phyloP scores from a whole-genome alignment of 2,797 vertebrate species.

The Mastacembelus armatus region DNA sequence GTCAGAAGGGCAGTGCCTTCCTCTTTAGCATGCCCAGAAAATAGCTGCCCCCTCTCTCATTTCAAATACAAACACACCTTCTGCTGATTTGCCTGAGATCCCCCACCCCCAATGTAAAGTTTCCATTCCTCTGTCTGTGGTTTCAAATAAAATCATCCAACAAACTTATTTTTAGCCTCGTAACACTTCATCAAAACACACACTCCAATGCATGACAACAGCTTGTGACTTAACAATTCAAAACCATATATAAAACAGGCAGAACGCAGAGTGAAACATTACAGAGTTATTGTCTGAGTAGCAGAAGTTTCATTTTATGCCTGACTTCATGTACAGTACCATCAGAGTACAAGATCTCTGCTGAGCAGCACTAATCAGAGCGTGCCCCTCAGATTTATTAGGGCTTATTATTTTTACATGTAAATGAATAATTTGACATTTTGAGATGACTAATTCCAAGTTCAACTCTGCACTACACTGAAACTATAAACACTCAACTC shows the following conservation, averaged over 20 bases:
- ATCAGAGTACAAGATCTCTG: no score
- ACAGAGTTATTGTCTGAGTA: not conserved
- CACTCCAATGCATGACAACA: constrained; percentile 36
- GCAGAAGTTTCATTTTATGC: not conserved
- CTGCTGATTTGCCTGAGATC: constrained; percentile 30
- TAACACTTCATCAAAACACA: constrained; percentile 33
- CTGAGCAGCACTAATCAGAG: no score
- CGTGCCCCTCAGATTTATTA: no score
- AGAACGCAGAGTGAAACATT: not conserved
- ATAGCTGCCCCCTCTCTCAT: constrained; percentile 26
- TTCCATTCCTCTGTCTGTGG: constrained; percentile 57
- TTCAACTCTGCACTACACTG: no score
- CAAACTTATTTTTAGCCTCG: constrained; percentile 54
- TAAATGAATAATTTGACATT: no score
- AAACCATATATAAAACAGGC: constrained; percentile 28
- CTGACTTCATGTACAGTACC: no score
- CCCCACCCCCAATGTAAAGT: constrained; percentile 12
- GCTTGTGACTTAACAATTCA: constrained; percentile 28
- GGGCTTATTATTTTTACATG: no score
- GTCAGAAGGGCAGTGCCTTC: constrained; percentile 55
- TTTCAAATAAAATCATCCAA: constrained; percentile 68
- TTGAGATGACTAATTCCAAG: no score
- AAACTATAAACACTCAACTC: not conserved
- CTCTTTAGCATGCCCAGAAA: constrained; percentile 58
- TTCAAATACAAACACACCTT: constrained; percentile 46